Base-by-base conservation (phyloP, 1,140 invertebrate species). In the Drosophila melanica region DNA sequence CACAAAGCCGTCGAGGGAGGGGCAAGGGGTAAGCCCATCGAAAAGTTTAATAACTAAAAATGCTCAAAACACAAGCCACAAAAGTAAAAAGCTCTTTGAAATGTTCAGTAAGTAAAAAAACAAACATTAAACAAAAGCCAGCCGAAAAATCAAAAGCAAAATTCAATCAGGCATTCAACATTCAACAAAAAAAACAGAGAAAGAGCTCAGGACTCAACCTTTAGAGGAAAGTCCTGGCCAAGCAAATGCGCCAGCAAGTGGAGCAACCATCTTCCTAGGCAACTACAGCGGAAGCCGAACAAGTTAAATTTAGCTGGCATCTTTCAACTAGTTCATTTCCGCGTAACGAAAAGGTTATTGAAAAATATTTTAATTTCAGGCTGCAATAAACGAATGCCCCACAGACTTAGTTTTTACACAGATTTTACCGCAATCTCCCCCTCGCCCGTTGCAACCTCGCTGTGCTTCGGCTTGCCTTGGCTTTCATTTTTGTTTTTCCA, bases 161-260 rank as follows among this genome's bases (percentile, higher is more conserved):
- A 86, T 58, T 86, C 81, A 86, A 86, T 86, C 81, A 86, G 82
- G 82, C 81, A 81, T 87, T 87, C 81, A 86, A 79, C 82, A 86
- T 86, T 81, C 81, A 86, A 58, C 63, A 63, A 59, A 64, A 67
- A 67, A 66, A 62, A 60, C 51, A 51, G 44, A 47, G 57, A 39
- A 53, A 64, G 23, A 81, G 68, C 66, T 47, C 18, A 16, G 44
- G 75, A 59, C 30, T 12, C 57, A 37, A 53, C 9, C 9, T 9
- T 35, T 35, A 2, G 33, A 10, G 33, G 33, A 16, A 23, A 23
- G 37, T 20, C 12, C n/a, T n/a, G 14, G 35, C 3, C 10, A 42
- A 42, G 23, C 16, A 30, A 9, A 3, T 11, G 8, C 3, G 9
- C 3, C 30, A 9, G 33, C 30, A 23, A 30, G 30, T 44, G 54